Base-by-base conservation (phyloP, 1,140 invertebrate species). In the Drosophila kurseongensis region DNA sequence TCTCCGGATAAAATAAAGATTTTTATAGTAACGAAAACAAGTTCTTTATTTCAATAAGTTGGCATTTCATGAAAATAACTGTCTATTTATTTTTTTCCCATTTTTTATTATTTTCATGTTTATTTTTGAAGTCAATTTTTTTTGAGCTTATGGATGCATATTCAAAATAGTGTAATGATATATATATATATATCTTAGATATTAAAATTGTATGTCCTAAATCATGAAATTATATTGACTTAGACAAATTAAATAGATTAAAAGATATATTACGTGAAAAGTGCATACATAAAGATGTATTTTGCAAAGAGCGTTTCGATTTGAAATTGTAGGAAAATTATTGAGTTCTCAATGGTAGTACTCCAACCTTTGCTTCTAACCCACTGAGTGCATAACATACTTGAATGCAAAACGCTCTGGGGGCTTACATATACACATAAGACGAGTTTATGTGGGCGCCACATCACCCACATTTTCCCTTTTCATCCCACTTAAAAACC, bases 371-470 rank as follows among this genome's bases (percentile, higher is more conserved):
- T 35, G n/a, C 6, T 62, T 29, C 60, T 35, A 60, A 62, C 60
- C 29, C 38, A 41, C 57, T 58, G 59, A 68, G 50, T 82, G 79
- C 79, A 81, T 32, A 23, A 29, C 57, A 60, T 67, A 75, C 73
- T 75, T 75, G 52, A 74, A 72, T 81, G 57, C 60, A 78, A 78
- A 82, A 61, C 47, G 75, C 75, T 82, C 72, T 60, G 68, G 59
- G 79, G 74, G 54, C 50, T 50, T 41, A 48, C 23, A 58, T 45
- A 62, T 27, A 38, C 32, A 52, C 45, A 51, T 32, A 68, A 38
- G 52, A 40, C 61, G 18, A 48, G 40, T 23, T 60, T 72, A 38
- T 62, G 71, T 47, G 55, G 52, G 48, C 12, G 52, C 55, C 35
- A 38, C 27, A 38, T 6, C 35, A 7, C 41, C 59, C 57, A 29